These are phyloP conservation scores for Theretra japonica DNA, from an alignment of 2,888 invertebrate genomes.

Conservation along the genomic window DNA sequence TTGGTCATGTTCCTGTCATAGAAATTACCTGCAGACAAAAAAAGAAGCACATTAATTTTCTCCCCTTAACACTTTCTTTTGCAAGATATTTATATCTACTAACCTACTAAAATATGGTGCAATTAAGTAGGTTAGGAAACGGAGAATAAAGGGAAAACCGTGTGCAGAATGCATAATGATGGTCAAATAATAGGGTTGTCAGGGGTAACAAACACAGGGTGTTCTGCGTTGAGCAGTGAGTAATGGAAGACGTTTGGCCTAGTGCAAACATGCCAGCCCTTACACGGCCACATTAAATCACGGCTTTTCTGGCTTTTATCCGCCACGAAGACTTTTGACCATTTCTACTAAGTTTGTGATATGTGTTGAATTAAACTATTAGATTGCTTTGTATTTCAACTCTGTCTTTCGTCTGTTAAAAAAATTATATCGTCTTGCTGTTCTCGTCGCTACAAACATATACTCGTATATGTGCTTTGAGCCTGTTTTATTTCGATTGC, in stretches of 20 bases:
- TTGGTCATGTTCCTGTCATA: neutral
- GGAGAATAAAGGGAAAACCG: conserved; percentile 35
- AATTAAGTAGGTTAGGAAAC: neutral
- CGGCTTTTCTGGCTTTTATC: conserved; percentile 36
- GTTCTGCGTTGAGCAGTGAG: conserved; percentile 55
- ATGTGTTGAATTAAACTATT: neutral
- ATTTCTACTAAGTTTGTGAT: neutral
- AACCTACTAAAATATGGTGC: neutral
- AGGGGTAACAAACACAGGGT: conserved; percentile 62
- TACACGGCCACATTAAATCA: conserved; percentile 64
- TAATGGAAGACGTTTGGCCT: conserved; percentile 57
- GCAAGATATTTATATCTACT: neutral
- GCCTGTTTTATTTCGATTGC: no score
- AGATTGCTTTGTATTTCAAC: no score
- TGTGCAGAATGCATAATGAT: conserved; percentile 62
- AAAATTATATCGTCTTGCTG: no score
- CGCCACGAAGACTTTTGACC: neutral
- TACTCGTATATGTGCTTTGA: no score
- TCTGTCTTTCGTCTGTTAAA: no score
- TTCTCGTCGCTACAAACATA: no score
- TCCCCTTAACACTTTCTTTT: neutral
- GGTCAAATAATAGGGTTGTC: conserved; percentile 69
- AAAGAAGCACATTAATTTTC: conserved; percentile 2
- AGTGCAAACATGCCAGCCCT: conserved; percentile 49
- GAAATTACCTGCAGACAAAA: conserved; percentile 15